Conservation (phyloP, 2,797 vertebrate genomes). For the Nyctibius grandis region DNA sequence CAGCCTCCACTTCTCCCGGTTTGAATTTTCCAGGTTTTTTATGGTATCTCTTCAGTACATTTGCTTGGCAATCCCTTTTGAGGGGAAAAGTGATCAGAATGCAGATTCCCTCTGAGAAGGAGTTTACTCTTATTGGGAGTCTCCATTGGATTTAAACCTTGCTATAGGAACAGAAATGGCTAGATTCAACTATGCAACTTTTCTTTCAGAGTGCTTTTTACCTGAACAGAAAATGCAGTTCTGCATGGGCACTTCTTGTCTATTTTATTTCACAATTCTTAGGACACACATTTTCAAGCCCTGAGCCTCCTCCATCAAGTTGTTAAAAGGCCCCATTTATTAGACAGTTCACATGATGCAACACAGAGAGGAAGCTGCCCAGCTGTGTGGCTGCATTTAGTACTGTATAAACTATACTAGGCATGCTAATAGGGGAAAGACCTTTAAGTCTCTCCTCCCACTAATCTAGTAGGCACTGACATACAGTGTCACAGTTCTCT, state of each 20-base stretch:
- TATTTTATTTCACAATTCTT: neutral
- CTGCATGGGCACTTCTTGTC: neutral
- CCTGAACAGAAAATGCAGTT: neutral
- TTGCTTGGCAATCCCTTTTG: neutral
- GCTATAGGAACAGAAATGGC: neutral
- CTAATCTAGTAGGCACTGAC: neutral
- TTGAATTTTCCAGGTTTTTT: neutral
- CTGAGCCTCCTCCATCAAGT: neutral
- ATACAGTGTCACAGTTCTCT: neutral
- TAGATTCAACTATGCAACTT: neutral
- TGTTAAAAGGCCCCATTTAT: conserved; percentile 12
- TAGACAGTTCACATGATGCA: neutral
- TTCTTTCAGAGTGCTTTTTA: neutral
- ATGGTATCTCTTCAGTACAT: neutral
- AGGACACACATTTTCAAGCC: neutral
- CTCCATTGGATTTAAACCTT: neutral
- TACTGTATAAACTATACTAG: neutral
- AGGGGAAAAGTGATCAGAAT: neutral
- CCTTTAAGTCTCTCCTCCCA: neutral
- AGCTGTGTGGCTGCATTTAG: neutral
- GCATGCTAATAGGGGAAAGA: neutral
- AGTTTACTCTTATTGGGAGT: neutral
- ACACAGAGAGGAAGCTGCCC: neutral
- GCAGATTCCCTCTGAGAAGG: neutral
- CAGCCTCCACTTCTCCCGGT: neutral